Evolutionary conservation across 2,888 invertebrate species (phyloP).

Genomic region (Arge pagana): DNA sequence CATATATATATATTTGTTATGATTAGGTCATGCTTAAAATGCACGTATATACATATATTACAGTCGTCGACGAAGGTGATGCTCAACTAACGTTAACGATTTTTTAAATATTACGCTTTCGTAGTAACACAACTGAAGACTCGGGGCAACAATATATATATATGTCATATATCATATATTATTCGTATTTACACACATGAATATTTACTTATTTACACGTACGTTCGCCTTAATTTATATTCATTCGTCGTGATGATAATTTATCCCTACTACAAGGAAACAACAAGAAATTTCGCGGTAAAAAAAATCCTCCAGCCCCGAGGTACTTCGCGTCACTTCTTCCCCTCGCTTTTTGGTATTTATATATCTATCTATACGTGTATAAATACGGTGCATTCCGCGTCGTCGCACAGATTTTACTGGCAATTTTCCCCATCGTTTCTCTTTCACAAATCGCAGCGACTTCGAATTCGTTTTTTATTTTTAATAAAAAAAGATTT

Average conservation of each 20-base stretch:
- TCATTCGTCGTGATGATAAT: conserved; percentile 6
- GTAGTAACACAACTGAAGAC: conserved; percentile 20
- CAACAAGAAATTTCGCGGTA: too few relatives aligned
- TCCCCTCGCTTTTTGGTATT: too few relatives aligned
- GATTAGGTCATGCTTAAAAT: conserved; percentile 24
- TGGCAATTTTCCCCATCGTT: too few relatives aligned
- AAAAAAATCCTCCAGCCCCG: too few relatives aligned
- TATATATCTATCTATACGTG: too few relatives aligned
- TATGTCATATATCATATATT: conserved; percentile 12
- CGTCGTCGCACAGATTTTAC: too few relatives aligned
- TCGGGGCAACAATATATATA: conserved; percentile 23
- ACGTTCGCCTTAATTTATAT: conserved; percentile 2
- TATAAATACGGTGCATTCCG: too few relatives aligned
- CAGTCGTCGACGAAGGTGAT: conserved; percentile 21
- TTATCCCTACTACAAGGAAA: not conserved
- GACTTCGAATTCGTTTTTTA: too few relatives aligned
- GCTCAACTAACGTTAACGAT: conserved; percentile 13
- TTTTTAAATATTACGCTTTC: conserved; percentile 1
- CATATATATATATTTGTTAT: conserved; percentile 17
- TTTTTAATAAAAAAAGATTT: too few relatives aligned
- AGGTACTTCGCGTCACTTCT: too few relatives aligned
- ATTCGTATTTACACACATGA: conserved; percentile 24
- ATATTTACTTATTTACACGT: conserved; percentile 19
- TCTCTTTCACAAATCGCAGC: too few relatives aligned
- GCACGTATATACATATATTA: conserved; percentile 24